phyloP scores from a whole-genome alignment of 2,888 invertebrate genomes.

The Apoda limacodes region DNA sequence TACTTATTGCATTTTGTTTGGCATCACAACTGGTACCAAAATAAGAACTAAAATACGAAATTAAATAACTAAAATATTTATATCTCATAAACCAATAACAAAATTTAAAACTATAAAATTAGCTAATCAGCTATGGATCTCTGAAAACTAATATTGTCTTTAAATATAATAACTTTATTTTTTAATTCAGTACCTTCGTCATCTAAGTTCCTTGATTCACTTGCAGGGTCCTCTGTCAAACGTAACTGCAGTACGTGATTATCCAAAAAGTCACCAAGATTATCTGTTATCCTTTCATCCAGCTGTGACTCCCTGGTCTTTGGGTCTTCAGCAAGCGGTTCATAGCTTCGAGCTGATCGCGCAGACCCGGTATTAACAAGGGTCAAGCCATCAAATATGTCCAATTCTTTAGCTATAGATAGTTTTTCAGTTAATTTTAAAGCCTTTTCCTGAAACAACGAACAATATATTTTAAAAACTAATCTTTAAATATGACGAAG shows the following conservation, averaged over 20 bases:
- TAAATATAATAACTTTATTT: too few relatives aligned
- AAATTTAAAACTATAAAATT: too few relatives aligned
- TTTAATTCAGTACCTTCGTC: constrained; percentile 44
- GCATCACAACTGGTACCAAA: too few relatives aligned
- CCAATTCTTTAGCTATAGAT: constrained; percentile 64
- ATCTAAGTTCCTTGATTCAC: constrained; percentile 48
- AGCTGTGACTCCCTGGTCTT: constrained; percentile 53
- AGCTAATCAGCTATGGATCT: too few relatives aligned
- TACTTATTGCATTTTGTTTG: too few relatives aligned
- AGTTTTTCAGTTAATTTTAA: constrained; percentile 69
- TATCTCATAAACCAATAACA: too few relatives aligned
- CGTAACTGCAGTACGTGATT: constrained; percentile 60
- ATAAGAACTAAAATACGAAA: too few relatives aligned
- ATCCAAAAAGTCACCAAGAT: constrained; percentile 55
- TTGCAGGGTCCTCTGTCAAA: constrained; percentile 42
- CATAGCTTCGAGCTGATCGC: constrained; percentile 56
- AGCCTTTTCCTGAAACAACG: constrained; percentile 68
- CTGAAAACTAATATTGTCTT: too few relatives aligned
- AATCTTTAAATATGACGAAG: too few relatives aligned
- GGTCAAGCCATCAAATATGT: constrained; percentile 61
- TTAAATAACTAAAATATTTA: too few relatives aligned
- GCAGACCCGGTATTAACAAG: constrained; percentile 62
- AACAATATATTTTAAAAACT: too few relatives aligned
- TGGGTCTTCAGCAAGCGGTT: constrained; percentile 51
- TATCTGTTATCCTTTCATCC: constrained; percentile 54